Percentiles rank a stretch among this genome's conserved stretches.
Evolutionary conservation across 1,140 invertebrate species (phyloP).

Genomic region (Cyclina sinensis): DNA sequence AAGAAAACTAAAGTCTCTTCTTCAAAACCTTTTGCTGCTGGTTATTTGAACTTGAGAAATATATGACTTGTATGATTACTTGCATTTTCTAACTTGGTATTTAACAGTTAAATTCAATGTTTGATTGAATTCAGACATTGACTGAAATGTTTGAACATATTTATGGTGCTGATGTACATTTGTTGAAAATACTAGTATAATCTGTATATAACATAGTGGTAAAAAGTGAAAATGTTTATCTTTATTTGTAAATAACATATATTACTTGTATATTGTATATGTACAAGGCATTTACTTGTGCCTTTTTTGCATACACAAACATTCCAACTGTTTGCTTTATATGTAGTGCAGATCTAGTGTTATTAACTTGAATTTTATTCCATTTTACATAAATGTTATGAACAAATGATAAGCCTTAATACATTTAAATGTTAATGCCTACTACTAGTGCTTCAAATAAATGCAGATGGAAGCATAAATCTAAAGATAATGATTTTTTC

Average conservation of each 20-base stretch:
- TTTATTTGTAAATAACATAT: background rate
- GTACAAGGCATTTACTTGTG: slow-evolving; percentile 40
- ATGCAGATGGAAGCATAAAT: no score
- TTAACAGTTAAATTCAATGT: no score
- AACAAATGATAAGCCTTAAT: background rate
- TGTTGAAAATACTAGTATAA: background rate
- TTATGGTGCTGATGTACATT: background rate
- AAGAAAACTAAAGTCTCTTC: no score
- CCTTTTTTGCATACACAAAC: slow-evolving; percentile 51
- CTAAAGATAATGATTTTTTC: no score
- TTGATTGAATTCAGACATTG: no score
- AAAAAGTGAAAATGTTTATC: background rate
- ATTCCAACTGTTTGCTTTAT: slow-evolving; percentile 28
- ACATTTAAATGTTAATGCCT: no score
- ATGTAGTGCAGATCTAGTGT: background rate
- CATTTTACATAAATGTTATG: background rate
- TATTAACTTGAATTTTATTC: no score
- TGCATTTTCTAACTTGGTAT: background rate
- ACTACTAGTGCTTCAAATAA: no score
- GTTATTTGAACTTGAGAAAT: no score
- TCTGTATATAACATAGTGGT: background rate
- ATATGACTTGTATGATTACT: no score
- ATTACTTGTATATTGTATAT: background rate
- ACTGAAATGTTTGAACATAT: no score
- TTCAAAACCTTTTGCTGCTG: no score